Conservation (phyloP, 2,797 vertebrate genomes). For the Podargus strigoides region DNA sequence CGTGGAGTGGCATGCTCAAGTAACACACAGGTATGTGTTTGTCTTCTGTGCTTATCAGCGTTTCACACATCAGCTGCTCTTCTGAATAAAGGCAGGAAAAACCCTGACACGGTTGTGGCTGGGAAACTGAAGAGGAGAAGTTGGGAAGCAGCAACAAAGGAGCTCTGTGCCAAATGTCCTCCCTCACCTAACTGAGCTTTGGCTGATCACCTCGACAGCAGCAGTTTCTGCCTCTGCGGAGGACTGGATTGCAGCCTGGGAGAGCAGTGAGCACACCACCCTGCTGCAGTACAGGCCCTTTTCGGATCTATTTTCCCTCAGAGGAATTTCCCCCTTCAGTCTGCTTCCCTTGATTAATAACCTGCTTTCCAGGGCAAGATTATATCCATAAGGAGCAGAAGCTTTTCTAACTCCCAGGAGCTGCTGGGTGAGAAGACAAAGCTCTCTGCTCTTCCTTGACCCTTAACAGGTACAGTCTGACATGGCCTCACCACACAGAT, state of each 20-base stretch:
- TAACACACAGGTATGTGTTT: conserved; percentile 32
- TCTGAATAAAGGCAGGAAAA: neutral
- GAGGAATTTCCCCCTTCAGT: neutral
- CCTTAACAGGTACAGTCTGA: neutral
- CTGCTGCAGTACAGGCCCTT: neutral
- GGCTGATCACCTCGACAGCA: neutral
- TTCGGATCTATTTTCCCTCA: neutral
- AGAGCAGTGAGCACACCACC: neutral
- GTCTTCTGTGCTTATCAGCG: neutral
- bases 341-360: neutral
- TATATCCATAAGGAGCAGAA: neutral
- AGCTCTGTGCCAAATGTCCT: neutral
- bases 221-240: neutral
- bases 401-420: neutral
- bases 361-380: neutral
- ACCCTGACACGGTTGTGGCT: neutral
- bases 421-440: neutral
- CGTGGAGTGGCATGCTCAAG: neutral
- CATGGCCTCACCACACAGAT: neutral
- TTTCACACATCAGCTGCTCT: conserved; percentile 13
- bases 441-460: neutral
- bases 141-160: neutral
- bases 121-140: neutral
- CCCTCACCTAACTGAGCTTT: neutral
- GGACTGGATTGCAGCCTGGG: neutral